A percentile compares a stretch with the other conserved stretches of the same genome.
phyloP scores from a whole-genome alignment of 2,797 vertebrate genomes.

The Anomalospiza imberbis region DNA sequence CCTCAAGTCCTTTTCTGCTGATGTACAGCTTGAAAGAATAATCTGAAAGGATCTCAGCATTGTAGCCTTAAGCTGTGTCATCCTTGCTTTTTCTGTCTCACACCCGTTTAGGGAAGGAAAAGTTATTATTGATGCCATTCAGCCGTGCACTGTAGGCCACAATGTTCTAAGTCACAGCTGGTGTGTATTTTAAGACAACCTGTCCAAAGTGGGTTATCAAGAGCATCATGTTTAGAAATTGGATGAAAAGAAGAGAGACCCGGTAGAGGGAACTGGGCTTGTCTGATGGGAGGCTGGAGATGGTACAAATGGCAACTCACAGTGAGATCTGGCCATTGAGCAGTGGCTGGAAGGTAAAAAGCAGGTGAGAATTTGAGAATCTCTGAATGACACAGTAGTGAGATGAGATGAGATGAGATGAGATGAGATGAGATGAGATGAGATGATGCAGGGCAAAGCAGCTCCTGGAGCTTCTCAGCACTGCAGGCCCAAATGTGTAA shows the following conservation, averaged over 20 bases:
- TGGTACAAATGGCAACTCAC: neutral
- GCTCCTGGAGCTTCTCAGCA: neutral
- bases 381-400: neutral
- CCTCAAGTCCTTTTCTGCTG: neutral
- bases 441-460: neutral
- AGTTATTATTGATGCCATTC: neutral
- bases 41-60: neutral
- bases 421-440: too few relatives aligned
- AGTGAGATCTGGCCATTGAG: fast-evolving
- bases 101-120: neutral
- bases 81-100: neutral
- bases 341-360: neutral
- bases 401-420: neutral
- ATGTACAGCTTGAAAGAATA: neutral
- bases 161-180: neutral
- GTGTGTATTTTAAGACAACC: neutral
- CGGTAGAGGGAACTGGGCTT: neutral
- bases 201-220: neutral
- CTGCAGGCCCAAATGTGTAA: neutral
- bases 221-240: neutral
- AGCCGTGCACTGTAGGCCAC: neutral
- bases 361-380: neutral
- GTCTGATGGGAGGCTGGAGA: neutral
- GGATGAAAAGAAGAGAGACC: neutral
- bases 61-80: neutral